A percentile compares a stretch with the other conserved stretches of the same genome.
Evolutionary conservation across 2,888 invertebrate genomes (phyloP).

Genomic region (Acleris emargana): DNA sequence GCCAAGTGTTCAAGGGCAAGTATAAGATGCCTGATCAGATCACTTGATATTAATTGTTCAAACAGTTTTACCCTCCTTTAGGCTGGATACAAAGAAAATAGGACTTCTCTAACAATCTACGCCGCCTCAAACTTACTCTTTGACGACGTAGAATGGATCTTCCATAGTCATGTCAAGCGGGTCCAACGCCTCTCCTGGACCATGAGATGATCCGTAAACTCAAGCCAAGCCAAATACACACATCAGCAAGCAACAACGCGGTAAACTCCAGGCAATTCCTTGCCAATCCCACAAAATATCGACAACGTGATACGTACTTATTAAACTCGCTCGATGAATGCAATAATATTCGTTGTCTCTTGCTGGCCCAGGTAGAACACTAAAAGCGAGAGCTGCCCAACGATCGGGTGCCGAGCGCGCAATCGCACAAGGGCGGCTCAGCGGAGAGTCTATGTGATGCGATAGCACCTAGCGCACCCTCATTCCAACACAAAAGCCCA

Average conservation of each 20-base stretch:
- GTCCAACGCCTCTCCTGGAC: constrained; percentile 56
- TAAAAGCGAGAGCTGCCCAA: constrained; percentile 52
- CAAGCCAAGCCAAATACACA: constrained; percentile 42
- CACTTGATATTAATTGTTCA: not conserved
- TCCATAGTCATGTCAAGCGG: constrained; percentile 97
- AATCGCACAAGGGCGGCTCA: constrained; percentile 54
- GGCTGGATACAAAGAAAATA: constrained; percentile 13
- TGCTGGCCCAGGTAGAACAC: constrained; percentile 60
- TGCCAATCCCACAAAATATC: constrained; percentile 79
- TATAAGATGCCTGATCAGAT: too few relatives aligned
- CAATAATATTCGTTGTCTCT: constrained; percentile 66
- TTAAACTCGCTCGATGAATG: constrained; percentile 63
- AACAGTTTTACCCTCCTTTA: not conserved
- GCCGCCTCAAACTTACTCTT: constrained; percentile 91
- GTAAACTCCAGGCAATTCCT: constrained; percentile 57
- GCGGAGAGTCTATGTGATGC: constrained; percentile 42
- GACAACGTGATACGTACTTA: constrained; percentile 69
- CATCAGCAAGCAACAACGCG: constrained; percentile 50
- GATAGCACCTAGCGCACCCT: constrained; percentile 45
- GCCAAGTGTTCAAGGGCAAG: too few relatives aligned
- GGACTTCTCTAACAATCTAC: constrained; percentile 28
- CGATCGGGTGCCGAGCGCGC: constrained; percentile 60
- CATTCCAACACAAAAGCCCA: constrained; percentile 41
- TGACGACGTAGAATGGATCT: constrained; percentile 99
- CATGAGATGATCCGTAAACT: constrained; percentile 57